Percentiles rank a stretch among this genome's conserved stretches.
Conservation (phyloP, 1,140 invertebrate species). For the Drosophila orena region DNA sequence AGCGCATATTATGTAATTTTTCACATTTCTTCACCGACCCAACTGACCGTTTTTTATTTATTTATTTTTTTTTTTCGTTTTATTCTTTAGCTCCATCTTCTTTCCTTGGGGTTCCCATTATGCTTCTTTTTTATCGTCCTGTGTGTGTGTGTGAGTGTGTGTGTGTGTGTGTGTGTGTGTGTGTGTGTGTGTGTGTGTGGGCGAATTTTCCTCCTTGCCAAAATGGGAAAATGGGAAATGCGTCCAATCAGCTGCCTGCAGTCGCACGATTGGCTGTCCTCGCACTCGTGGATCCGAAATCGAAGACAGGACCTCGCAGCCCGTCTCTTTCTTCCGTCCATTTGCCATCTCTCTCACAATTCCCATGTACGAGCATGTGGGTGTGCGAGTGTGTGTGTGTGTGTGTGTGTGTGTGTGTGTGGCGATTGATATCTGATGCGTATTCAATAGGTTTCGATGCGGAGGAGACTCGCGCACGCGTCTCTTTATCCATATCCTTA, state of each 20-base stretch:
- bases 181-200: slow-evolving; percentile 8
- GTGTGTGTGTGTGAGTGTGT: slow-evolving; percentile 8
- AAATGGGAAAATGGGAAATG: slow-evolving; percentile 53
- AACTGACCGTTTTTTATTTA: slow-evolving; percentile 30
- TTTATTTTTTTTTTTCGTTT: neutral
- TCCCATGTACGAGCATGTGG: slow-evolving; percentile 2
- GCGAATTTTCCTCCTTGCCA: slow-evolving; percentile 27
- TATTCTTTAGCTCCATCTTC: slow-evolving; percentile 14
- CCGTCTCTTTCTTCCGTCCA: slow-evolving; percentile 17
- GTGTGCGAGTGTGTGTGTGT: neutral
- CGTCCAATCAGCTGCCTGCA: slow-evolving; percentile 80
- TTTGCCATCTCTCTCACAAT: neutral
- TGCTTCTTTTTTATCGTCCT: neutral
- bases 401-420: slow-evolving; percentile 1
- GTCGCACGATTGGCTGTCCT: slow-evolving; percentile 68
- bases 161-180: slow-evolving; percentile 5
- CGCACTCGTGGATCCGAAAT: slow-evolving; percentile 66
- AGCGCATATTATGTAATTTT: slow-evolving; percentile 82
- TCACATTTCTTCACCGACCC: slow-evolving; percentile 64
- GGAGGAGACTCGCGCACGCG: slow-evolving; percentile 62
- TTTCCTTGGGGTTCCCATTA: slow-evolving; percentile 20
- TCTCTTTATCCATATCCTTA: slow-evolving; percentile 42
- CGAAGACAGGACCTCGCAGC: slow-evolving; percentile 53
- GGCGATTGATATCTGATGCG: slow-evolving; percentile 83
- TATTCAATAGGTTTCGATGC: slow-evolving; percentile 79